Evolutionary conservation across 2,797 vertebrate genomes (phyloP), one percentile per base, ranked within the genome.

Genomic region (Chelonia mydas): DNA sequence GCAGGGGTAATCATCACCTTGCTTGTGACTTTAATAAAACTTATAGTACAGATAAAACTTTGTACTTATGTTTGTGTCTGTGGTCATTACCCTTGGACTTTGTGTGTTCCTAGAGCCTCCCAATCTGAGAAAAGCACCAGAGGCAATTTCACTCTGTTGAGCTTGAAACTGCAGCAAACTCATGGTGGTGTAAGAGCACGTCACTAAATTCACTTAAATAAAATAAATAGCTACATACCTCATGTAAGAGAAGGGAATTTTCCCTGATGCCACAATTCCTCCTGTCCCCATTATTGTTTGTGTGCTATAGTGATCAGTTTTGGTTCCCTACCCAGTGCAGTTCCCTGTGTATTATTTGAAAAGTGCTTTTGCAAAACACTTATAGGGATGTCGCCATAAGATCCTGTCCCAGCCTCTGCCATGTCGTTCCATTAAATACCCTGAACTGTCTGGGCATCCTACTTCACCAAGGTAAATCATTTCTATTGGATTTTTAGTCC

Each of bases 401-500:
- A 74, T 19, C 6, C 61, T 74, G 53, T 78, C 94, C 89, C 54
- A 45, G 50, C 21, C 80, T 59, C 28, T 4, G 3, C 25, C 12
- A 12, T 7, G 55, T 33, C 28, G 47, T 83, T 61, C 41, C 55
- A 61, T 49, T 12, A 49, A 16, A 0, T 28, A 28, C 7, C 49
- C 84, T 80, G 85, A 23, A 90, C 47, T 82, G 23, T 28, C 6
- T 28, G 81, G 28, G 10, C 33, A n/a, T 1, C 83, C 77, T 11
- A 31, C 47, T 21, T 81, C 1, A 37, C 77, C 85, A 47, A 93
- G 47, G 11, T 95, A 90, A 81, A 19, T 15, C 11, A 0, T 2
- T 19, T 87, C 92, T 87, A 1, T 91, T 33, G 28, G 25, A 37
- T 89, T 95, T 95, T 77, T 97, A 99, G 99, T 98, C 98, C 49